Base-by-base conservation (phyloP, 2,888 invertebrate genomes). In the Gymnosoma rotundatum region DNA sequence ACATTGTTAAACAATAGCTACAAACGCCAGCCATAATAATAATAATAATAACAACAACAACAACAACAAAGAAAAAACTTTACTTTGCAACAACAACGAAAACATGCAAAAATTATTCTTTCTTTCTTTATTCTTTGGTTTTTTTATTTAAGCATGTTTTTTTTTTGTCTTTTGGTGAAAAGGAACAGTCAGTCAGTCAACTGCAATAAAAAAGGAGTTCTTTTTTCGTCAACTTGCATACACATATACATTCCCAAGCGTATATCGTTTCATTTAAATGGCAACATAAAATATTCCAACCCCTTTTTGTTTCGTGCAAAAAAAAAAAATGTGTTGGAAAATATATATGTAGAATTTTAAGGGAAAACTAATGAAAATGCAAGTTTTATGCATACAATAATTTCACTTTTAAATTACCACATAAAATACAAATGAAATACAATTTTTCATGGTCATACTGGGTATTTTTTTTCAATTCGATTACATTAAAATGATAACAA, bases 1-100 rank as follows among this genome's bases (percentile, higher is more conserved):
- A 91, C 90, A 88, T 66, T 84, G 73, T 83, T 82, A 64, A 82
- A 82, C 81, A 83, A 86, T 78, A 83, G 74, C 74, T 60, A 61
- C 78, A 80, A 85, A 86, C 76, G 14, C 20, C 69, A 69, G 20
- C 67, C 52, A 52, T 18, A 63, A 61, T 54, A 61, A 45, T 66
- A 83, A 64, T 54, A 66, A 61, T 42, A 70, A 63, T 21, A 83
- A 63, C 63, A 80, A 14, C 45, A n/a, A 72, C 25, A 25, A 25
- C 25, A 2, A 25, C 1, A 25, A 25, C 25, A 25, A 25, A 25
- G 25, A 25, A 25, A n/a, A 32, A 45, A 64, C 21, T 25, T 52
- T 10, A 61, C 12, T 66, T 73, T 38, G 32, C 50, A 64, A 75
- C 82, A 86, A 78, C 80, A 78, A 78, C 70, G 83, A 85, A 80